phyloP scores from a whole-genome alignment of 1,140 invertebrate genomes.

The Goniozus legneri region DNA sequence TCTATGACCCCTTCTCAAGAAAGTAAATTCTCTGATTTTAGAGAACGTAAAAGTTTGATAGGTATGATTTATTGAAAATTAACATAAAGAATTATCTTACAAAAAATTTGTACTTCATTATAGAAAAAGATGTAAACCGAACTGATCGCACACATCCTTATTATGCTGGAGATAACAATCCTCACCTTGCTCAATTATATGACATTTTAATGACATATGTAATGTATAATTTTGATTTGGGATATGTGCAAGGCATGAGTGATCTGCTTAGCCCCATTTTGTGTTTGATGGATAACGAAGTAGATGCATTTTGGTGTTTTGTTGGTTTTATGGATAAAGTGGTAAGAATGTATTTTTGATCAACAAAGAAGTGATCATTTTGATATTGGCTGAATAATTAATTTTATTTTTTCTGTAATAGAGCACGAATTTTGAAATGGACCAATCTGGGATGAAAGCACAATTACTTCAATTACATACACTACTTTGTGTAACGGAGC shows the following conservation, averaged over 20 bases:
- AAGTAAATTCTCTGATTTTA: conserved; percentile 80
- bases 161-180: conserved; percentile 88
- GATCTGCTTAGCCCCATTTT: conserved; percentile 93
- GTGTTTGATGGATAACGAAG: conserved; percentile 85
- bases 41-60: conserved; percentile 90
- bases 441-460: conserved; percentile 94
- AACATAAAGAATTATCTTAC: conserved; percentile 7
- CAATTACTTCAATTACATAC: conserved; percentile 84
- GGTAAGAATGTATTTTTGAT: conserved; percentile 57
- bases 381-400: background rate
- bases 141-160: conserved; percentile 91
- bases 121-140: conserved; percentile 96
- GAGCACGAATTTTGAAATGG: conserved; percentile 94
- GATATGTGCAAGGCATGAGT: conserved; percentile 96
- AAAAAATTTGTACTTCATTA: conserved; percentile 25
- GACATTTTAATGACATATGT: conserved; percentile 98
- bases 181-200: conserved; percentile 78
- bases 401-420: conserved; percentile 41
- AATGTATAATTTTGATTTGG: conserved; percentile 99
- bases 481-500: conserved; percentile 77
- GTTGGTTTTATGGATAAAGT: conserved; percentile 97
- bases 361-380: background rate
- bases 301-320: conserved; percentile 99
- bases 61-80: conserved; percentile 52
- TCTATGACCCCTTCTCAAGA: conserved; percentile 86